Evolutionary conservation across 2,797 vertebrate genomes (phyloP), one percentile per base, ranked within the genome.

Genomic region (Enteromius fasciolatus): DNA sequence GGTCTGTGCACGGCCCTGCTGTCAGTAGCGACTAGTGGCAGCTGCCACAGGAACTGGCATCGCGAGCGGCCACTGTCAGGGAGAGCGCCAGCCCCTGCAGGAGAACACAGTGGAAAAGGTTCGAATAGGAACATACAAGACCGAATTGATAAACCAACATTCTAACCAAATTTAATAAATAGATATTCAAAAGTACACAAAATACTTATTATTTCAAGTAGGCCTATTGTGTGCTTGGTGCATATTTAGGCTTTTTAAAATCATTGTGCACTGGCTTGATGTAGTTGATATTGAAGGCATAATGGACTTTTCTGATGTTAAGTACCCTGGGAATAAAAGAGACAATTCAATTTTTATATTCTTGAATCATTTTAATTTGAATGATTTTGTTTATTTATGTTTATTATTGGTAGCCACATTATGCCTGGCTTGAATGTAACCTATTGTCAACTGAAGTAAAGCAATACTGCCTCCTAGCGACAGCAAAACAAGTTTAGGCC

Each of bases 391-490:
- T 33, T 50, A 20, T 64, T 63, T 33, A 50, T 39, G 5, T 12
- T 25, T 15, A 39, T 25, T 12, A 2, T 28, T 28, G n/a, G 17
- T 23, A 39, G 14, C 5, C 20, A 44, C 1, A n/a, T 2, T 20
- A 14, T 3, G 5, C 10, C 28, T 73, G 28, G 28, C 12, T 57
- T 75, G 20, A 17, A 14, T 5, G 33, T 57, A 59, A 4, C 54
- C 54, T 12, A 23, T 39, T 57, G 11, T 54, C 3, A 57, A 59
- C 73, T 76, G 33, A 70, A 59, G 25, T 70, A 31, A 59, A 39
- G 67, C 67, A 31, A 80, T 33, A 31, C 39, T 70, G 66, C 50
- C 78, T 54, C 36, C 78, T 80, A 44, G 66, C 33, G 78, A 57
- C 77, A 57, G 15, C 28, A 28, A 68, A 25, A 52, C 23, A 63